A percentile compares a stretch with the other conserved stretches of the same genome.
Conservation (phyloP, 1,140 invertebrate species). For the Diprion similis region DNA sequence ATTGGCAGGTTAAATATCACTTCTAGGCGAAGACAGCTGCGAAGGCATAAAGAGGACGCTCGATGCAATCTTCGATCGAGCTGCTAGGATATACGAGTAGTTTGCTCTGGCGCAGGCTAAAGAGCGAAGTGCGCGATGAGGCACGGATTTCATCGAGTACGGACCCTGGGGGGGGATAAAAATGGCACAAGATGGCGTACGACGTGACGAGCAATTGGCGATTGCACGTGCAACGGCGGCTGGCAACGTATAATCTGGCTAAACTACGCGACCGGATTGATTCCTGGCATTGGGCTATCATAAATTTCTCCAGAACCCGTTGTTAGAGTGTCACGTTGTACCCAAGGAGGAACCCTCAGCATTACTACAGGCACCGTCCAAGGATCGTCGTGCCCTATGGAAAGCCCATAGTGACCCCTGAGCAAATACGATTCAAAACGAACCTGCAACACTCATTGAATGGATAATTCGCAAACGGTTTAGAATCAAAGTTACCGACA, state of each 20-base stretch:
- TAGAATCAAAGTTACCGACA: too few relatives aligned
- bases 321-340: constrained; percentile 38
- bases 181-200: constrained; percentile 38
- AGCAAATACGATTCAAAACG: too few relatives aligned
- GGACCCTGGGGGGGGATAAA: constrained; percentile 16
- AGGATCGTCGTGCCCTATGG: too few relatives aligned
- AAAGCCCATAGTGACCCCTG: too few relatives aligned
- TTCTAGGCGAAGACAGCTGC: too few relatives aligned
- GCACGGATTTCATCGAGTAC: constrained; percentile 37
- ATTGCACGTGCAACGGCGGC: constrained; percentile 2
- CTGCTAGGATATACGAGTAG: background rate
- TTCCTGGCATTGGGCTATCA: constrained; percentile 45
- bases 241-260: constrained; percentile 46
- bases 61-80: too few relatives aligned
- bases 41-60: too few relatives aligned
- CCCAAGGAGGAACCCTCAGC: too few relatives aligned
- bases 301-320: constrained; percentile 40
- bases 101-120: background rate
- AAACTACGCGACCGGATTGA: constrained; percentile 46
- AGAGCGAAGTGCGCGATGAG: constrained; percentile 30
- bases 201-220: constrained; percentile 7
- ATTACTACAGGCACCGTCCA: too few relatives aligned
- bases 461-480: too few relatives aligned
- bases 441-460: too few relatives aligned
- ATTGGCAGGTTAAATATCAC: too few relatives aligned